Evolutionary conservation across 2,888 invertebrate species (phyloP).

Genomic region (Nycteola revayana): DNA sequence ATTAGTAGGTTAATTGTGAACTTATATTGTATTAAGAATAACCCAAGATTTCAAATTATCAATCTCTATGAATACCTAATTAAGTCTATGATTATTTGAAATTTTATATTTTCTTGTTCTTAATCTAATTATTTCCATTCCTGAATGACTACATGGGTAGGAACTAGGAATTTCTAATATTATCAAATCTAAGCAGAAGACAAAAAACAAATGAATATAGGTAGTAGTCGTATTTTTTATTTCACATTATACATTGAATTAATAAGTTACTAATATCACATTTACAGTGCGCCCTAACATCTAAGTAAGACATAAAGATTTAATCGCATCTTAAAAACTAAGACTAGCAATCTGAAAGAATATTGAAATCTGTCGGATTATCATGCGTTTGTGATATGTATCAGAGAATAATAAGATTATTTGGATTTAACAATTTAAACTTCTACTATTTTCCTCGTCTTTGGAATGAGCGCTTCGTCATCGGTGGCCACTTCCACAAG

Average conservation of each 20-base stretch:
- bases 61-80: too few relatives aligned
- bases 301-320: constrained; percentile 38
- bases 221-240: constrained; percentile 47
- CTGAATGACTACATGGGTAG: too few relatives aligned
- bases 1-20: too few relatives aligned
- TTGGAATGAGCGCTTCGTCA: constrained; percentile 72
- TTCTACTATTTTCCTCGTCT: constrained; percentile 76
- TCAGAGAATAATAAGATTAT: constrained; percentile 31
- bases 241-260: constrained; percentile 53
- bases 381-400: constrained; percentile 74
- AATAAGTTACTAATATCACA: constrained; percentile 78
- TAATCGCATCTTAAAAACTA: constrained; percentile 60
- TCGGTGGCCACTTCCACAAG: constrained; percentile 78
- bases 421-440: constrained; percentile 48
- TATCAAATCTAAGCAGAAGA: too few relatives aligned
- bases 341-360: constrained; percentile 71
- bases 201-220: constrained; percentile 6
- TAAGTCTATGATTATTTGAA: too few relatives aligned
- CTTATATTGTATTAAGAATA: too few relatives aligned
- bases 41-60: too few relatives aligned
- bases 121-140: too few relatives aligned
- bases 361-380: constrained; percentile 65
- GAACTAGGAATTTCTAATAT: too few relatives aligned
- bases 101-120: too few relatives aligned
- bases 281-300: constrained; percentile 66